Percentiles rank a stretch among this genome's conserved stretches.
Conservation (phyloP, 2,113 vertebrate genomes). For the Microcebus lehilahytsara region DNA sequence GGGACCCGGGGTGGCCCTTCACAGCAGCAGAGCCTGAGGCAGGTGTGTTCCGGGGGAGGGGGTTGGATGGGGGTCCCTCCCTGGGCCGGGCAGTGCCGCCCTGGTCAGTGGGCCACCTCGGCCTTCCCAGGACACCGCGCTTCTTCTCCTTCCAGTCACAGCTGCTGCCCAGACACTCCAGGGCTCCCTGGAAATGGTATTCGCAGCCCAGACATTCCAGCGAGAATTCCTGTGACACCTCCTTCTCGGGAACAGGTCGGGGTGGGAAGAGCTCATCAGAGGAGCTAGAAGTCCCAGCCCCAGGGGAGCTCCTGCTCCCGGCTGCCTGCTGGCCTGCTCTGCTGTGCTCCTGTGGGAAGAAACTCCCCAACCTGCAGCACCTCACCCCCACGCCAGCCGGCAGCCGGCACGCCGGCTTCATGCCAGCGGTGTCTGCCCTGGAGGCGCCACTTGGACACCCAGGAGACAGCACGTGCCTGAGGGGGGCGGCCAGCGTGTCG, state of each 20-base stretch:
- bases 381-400: background rate
- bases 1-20: fast-evolving
- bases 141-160: background rate
- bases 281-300: background rate
- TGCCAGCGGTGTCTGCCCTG: background rate
- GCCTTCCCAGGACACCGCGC: background rate
- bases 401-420: fast-evolving
- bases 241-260: background rate
- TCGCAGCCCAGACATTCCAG: background rate
- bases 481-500: fast-evolving
- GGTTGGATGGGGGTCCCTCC: too few relatives aligned
- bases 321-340: background rate
- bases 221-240: background rate
- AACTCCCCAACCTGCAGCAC: background rate
- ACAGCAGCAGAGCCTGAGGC: background rate
- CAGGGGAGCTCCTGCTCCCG: background rate
- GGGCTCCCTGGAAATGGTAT: background rate
- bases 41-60: fast-evolving
- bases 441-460: background rate
- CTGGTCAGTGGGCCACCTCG: background rate
- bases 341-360: background rate
- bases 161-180: background rate
- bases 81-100: too few relatives aligned
- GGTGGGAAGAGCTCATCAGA: background rate
- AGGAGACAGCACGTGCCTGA: fast-evolving